phyloP scores from a whole-genome alignment of 2,113 vertebrate genomes.

The Oryzias woworae region DNA sequence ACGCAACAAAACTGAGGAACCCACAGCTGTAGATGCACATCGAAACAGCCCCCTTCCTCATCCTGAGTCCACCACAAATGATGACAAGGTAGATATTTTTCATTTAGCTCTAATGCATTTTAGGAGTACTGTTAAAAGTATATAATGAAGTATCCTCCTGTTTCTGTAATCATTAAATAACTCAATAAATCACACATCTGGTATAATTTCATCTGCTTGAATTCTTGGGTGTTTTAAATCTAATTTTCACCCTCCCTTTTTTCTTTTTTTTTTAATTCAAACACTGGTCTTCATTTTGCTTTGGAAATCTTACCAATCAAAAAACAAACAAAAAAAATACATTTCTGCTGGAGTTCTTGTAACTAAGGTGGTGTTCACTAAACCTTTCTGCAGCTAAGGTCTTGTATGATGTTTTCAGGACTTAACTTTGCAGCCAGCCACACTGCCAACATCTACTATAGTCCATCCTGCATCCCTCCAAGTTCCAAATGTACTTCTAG shows the following conservation, averaged over 20 bases:
- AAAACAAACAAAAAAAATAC: neutral
- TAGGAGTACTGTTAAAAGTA: neutral
- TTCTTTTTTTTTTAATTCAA: constrained; percentile 7
- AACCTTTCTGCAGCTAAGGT: constrained; percentile 71
- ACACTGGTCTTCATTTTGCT: neutral
- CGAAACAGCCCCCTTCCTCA: constrained; percentile 95
- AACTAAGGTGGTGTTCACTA: constrained; percentile 38
- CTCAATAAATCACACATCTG: constrained; percentile 2
- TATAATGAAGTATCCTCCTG: neutral
- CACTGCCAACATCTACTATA: constrained; percentile 94
- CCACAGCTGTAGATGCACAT: constrained; percentile 85
- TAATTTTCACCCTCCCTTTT: constrained; percentile 2
- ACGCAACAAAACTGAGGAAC: constrained; percentile 92
- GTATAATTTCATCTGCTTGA: constrained; percentile 5
- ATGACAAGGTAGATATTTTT: constrained; percentile 85
- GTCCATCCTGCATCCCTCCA: constrained; percentile 97
- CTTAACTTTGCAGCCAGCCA: constrained; percentile 90
- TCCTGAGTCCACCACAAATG: constrained; percentile 95
- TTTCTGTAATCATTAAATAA: constrained; percentile 9
- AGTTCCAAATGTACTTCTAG: constrained; percentile 96
- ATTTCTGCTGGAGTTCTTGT: constrained; percentile 1
- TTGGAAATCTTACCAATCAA: no score
- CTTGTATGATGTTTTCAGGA: constrained; percentile 87
- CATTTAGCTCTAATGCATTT: neutral
- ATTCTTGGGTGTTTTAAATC: neutral